Percentiles rank a stretch among this genome's conserved stretches.
These are phyloP conservation scores for Falco concolor DNA, from an alignment of 2,797 vertebrate genomes.

Conservation along the genomic window DNA sequence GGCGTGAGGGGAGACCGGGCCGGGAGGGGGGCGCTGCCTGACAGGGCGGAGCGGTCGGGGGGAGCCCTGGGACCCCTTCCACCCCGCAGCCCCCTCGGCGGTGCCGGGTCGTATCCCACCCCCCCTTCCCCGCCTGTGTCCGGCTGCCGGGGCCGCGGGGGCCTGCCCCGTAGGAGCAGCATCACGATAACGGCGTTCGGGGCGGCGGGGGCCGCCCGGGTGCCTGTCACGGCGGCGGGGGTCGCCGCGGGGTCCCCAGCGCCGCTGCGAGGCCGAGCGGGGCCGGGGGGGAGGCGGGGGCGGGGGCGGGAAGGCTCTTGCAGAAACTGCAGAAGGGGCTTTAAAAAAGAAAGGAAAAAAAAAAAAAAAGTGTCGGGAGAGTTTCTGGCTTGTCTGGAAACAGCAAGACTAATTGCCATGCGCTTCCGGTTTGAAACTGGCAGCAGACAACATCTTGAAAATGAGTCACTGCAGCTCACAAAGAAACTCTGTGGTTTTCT, in stretches of 20 bases:
- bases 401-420: slow-evolving; percentile 98
- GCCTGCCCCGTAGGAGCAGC: neutral
- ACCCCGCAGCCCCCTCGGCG: neutral
- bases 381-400: slow-evolving; percentile 95
- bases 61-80: neutral
- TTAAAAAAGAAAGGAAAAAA: neutral
- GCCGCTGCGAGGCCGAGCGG: neutral
- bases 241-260: neutral
- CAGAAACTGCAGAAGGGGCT: slow-evolving; percentile 69
- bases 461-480: slow-evolving; percentile 97
- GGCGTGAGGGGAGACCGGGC: neutral
- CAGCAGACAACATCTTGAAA: slow-evolving; percentile 98
- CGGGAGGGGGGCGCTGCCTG: neutral
- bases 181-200: neutral
- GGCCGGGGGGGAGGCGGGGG: neutral
- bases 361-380: slow-evolving; percentile 68
- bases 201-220: neutral
- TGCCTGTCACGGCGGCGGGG: neutral
- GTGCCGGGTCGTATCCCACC: neutral
- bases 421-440: slow-evolving; percentile 98
- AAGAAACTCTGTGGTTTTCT: slow-evolving; percentile 87
- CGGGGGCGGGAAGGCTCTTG: slow-evolving; percentile 35
- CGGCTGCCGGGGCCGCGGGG: neutral
- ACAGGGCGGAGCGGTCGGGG: neutral
- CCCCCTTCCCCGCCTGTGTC: neutral